Evolutionary conservation across 2,888 invertebrate genomes (phyloP).

Genomic region (Drosophila nigricruria): DNA sequence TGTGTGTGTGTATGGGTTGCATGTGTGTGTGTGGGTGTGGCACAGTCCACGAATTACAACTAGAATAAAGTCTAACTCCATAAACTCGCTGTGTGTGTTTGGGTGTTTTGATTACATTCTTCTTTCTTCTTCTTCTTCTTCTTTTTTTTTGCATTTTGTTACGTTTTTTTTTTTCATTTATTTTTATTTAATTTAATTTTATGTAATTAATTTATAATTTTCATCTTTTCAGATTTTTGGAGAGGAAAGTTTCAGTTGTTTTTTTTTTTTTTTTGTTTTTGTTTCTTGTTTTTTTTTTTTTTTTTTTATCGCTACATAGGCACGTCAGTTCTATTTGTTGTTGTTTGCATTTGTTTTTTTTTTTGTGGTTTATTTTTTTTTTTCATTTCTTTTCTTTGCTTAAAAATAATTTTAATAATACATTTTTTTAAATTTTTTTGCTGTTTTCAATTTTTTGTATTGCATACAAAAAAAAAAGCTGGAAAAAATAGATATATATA

Average conservation of each 20-base stretch:
- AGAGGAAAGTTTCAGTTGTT: constrained; percentile 70
- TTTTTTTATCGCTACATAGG: constrained; percentile 76
- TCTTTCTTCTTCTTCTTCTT: not conserved
- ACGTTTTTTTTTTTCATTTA: not conserved
- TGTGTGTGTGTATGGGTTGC: constrained; percentile 25
- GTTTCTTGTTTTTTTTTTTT: constrained; percentile 50
- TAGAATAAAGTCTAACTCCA: constrained; percentile 46
- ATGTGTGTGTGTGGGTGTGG: constrained; percentile 23
- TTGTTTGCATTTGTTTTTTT: constrained; percentile 25
- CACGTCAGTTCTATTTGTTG: constrained; percentile 78
- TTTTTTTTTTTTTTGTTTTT: constrained; percentile 37
- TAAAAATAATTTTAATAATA: constrained; percentile 36
- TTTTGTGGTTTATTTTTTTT: constrained; percentile 43
- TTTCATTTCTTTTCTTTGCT: constrained; percentile 36
- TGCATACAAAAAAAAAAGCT: constrained; percentile 59
- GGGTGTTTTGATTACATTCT: constrained; percentile 26
- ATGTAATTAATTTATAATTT: constrained; percentile 28
- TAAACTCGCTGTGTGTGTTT: constrained; percentile 24
- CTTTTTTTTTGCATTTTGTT: constrained; percentile 15
- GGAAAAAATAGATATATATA: constrained; percentile 22
- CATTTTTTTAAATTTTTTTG: constrained; percentile 13
- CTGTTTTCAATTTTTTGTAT: constrained; percentile 54
- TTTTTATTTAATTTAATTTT: constrained; percentile 10
- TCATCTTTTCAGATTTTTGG: constrained; percentile 51
- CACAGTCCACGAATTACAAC: constrained; percentile 52